Base-by-base conservation (phyloP, 2,113 vertebrate genomes). In the Syngnathoides biaculeatus region DNA sequence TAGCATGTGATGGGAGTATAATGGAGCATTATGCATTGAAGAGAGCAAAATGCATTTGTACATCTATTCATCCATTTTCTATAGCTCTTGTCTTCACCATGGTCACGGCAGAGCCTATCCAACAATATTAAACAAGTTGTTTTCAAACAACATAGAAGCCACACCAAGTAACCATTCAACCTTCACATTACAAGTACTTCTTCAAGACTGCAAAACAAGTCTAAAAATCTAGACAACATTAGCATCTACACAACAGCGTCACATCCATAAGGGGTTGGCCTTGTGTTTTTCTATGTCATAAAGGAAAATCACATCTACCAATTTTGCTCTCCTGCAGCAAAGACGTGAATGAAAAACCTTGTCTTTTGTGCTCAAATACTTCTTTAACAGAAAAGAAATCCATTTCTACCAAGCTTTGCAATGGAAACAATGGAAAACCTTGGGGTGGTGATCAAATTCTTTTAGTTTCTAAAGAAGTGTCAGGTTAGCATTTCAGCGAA, bases 341-440 rank as follows among this genome's bases (percentile, higher is more conserved):
- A 43, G 40, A 43, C 14, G 12, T 62, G 19, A 62, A 62, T 26
- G 60, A 17, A 62, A 62, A 45, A 62, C 60, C 60, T 62, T 62
- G 40, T 42, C 30, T 26, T 62, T 62, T 43, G 39, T 42, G 60
- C n/a, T 17, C n/a, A 62, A 42, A 62, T 62, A 43, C 40, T 62
- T 10, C 20, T 61, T 40, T 43, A 62, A 43, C 43, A 42, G 60
- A 14, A 43, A 17, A 43, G 43, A 45, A 40, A 62, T 43, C 13
- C 1, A 24, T 60, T 57, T 57, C 26, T 8, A 57, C 20, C 58
- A 17, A 35, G 12, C 59, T 26, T 40, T 62, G 40, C 11, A 26
- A 62, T 42, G 60, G n/a, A 45, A 62, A 62, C 60, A 62, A 62
- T 26, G 22, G 43, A 62, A 43, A 43, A 40, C 60, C 60, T 62